Conservation (phyloP, 2,113 vertebrate genomes). For the Gymnarchus niloticus region DNA sequence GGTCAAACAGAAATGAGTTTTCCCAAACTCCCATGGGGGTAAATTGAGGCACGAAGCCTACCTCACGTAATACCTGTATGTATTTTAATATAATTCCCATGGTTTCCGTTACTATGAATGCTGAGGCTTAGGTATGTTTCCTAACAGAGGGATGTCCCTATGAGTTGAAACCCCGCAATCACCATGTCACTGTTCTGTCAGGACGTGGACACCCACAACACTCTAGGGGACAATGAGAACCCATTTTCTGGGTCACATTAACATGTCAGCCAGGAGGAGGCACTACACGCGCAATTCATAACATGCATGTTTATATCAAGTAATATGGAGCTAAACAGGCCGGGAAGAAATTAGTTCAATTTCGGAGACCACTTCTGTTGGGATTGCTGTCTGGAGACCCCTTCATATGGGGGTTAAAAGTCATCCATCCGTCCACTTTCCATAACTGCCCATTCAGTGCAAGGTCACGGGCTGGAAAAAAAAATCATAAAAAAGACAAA, state of each 20-base stretch:
- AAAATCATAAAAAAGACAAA: background rate
- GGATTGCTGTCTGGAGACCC: background rate
- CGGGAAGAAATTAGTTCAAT: background rate
- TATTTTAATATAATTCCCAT: conserved; percentile 57
- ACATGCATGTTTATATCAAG: conserved; percentile 53
- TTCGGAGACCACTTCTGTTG: background rate
- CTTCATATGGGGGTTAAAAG: background rate
- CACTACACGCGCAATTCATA: conserved; percentile 39
- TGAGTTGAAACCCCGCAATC: conserved; percentile 60
- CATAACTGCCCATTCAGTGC: background rate
- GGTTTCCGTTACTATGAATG: conserved; percentile 67
- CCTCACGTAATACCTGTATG: conserved; percentile 38
- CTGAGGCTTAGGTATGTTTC: conserved; percentile 58
- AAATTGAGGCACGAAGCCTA: conserved; percentile 59
- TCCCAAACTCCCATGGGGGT: conserved; percentile 52
- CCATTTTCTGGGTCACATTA: conserved; percentile 60
- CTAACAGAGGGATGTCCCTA: conserved; percentile 57
- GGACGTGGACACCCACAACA: conserved; percentile 63
- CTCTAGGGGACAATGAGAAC: conserved; percentile 47
- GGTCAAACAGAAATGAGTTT: conserved; percentile 64
- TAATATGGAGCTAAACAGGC: conserved; percentile 52
- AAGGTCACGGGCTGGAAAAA: background rate
- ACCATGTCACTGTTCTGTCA: conserved; percentile 62
- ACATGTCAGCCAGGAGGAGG: conserved; percentile 67
- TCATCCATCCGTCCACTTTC: background rate